Conservation (phyloP, 2,113 vertebrate genomes). For the Epinephelus lanceolatus region DNA sequence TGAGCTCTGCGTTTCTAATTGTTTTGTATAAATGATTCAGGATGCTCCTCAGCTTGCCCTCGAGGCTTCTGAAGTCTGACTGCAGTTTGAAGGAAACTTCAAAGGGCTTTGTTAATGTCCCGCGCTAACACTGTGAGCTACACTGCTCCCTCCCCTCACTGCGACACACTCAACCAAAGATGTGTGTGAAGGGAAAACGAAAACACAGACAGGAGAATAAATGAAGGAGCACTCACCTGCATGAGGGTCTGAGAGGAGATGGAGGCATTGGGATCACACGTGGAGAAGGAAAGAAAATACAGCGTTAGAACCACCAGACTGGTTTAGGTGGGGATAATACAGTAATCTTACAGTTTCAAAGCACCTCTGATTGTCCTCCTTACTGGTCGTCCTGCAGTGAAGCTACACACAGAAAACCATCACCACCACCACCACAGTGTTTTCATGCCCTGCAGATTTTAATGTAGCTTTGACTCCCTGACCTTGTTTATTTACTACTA, state of each 20-base stretch:
- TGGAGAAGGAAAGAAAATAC: constrained; percentile 40
- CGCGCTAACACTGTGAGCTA: background rate
- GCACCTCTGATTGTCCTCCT: constrained; percentile 49
- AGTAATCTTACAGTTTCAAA: constrained; percentile 39
- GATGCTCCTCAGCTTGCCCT: constrained; percentile 39
- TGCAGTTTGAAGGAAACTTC: constrained; percentile 43
- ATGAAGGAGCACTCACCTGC: constrained; percentile 85
- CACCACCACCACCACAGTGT: background rate
- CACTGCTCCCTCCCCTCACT: background rate
- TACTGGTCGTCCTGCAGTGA: background rate
- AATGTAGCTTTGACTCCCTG: background rate
- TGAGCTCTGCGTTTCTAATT: constrained; percentile 47
- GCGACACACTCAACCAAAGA: background rate
- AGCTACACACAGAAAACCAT: background rate
- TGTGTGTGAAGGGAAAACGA: background rate
- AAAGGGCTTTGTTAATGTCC: constrained; percentile 45
- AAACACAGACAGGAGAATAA: constrained; percentile 18
- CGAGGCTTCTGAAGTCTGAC: constrained; percentile 32
- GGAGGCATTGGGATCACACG: background rate
- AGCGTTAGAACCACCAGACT: constrained; percentile 47
- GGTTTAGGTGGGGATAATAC: constrained; percentile 26
- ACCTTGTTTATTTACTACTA: constrained; percentile 11
- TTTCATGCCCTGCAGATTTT: background rate
- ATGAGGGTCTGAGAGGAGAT: constrained; percentile 86
- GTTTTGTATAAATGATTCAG: constrained; percentile 62